Evolutionary conservation across 2,113 vertebrate genomes (phyloP), one percentile per base, ranked within the genome.

Genomic region (Nettapus auritus): DNA sequence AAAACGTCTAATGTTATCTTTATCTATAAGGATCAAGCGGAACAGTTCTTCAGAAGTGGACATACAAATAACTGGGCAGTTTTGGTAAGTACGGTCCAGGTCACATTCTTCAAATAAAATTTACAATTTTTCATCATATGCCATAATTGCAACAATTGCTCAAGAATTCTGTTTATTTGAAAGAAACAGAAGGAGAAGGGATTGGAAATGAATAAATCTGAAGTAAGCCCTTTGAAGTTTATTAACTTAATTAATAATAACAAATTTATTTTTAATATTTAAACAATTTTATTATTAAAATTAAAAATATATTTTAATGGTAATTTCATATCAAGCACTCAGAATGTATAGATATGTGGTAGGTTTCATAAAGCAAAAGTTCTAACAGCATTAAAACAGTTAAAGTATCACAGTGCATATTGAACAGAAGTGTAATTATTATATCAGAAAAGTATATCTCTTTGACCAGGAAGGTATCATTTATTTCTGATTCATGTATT

Each of bases 1-100:
- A 86, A 67, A 82, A 19, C 22, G 28, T 50, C 6, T 18, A 36
- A 17, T 59, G 1, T 75, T 84, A 59, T 95, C 46, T 94, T 76
- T 46, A 23, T 90, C 12, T 96, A 93, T 64, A 88, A 99, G 99
- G 97, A 98, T 23, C 98, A 98, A 97, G 98, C 98, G 13, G 98
- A 98, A 11, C 98, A 99, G 63, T 99, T 99, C 93, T 99, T 99
- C 85, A 98, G 97, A 98, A 99, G 99, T 75, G 98, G 99, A 14
- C 99, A 99, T 70, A 99, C 99, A 23, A 99, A 99, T 92, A 99
- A 99, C 97, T 99, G 99, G 99, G 99, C 99, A 7, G 99, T 99
- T 80, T 94, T 99, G 98, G 99, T 99, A 96, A 98, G 98, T 77
- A 21, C 48, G 22, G 33, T 84, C 25, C 9, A 8, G 11, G 31